phyloP scores from a whole-genome alignment of 2,113 vertebrate species.

The Patagioenas fasciata region DNA sequence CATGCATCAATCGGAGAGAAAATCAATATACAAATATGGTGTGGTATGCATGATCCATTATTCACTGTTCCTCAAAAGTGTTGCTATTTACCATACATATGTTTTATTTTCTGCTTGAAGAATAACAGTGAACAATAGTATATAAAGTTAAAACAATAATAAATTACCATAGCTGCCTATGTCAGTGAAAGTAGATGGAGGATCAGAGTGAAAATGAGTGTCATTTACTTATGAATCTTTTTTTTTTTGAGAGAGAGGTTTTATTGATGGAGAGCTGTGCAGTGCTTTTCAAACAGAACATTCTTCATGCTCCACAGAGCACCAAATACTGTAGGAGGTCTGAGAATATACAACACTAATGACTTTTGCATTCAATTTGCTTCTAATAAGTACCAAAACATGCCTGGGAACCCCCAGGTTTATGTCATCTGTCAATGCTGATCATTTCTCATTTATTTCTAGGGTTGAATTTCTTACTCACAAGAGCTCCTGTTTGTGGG shows the following conservation, averaged over 20 bases:
- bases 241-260: not conserved
- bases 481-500: not conserved
- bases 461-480: not conserved
- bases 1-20: not conserved
- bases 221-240: not conserved
- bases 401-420: not conserved
- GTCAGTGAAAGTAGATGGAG: not conserved
- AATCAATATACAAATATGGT: not conserved
- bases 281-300: not conserved
- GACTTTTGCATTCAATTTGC: not conserved
- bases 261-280: not conserved
- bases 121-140: not conserved
- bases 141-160: not conserved
- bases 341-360: not conserved
- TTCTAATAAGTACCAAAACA: not conserved
- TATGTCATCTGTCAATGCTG: not conserved
- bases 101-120: not conserved
- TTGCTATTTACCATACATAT: not conserved
- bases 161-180: not conserved
- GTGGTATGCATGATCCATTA: not conserved
- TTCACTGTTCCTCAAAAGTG: not conserved
- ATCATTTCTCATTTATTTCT: not conserved
- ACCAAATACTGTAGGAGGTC: not conserved
- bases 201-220: not conserved
- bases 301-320: not conserved